These are phyloP conservation scores for Esox niger DNA, from an alignment of 2,113 vertebrate genomes.

Conservation along the genomic window DNA sequence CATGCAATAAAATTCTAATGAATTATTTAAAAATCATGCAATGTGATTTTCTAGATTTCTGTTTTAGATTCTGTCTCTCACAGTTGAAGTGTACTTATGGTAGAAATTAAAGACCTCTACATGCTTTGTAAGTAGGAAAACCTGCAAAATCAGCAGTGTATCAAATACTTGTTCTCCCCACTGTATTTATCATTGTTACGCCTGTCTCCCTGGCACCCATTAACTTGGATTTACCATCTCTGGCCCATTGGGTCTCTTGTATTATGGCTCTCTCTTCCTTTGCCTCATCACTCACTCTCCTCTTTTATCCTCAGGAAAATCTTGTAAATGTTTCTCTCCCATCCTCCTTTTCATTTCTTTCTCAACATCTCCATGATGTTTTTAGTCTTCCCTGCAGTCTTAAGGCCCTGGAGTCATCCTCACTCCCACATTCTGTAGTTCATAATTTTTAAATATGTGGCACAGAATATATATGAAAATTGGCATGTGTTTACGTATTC, in stretches of 20 bases:
- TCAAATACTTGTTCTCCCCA: too few relatives aligned
- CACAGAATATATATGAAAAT: too few relatives aligned
- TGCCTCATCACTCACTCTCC: not conserved
- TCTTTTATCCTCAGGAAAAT: not conserved
- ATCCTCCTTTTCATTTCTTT: not conserved
- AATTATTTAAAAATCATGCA: too few relatives aligned
- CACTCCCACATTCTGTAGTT: constrained; percentile 41
- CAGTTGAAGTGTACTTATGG: too few relatives aligned
- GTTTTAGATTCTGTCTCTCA: too few relatives aligned
- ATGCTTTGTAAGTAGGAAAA: too few relatives aligned
- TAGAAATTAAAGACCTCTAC: too few relatives aligned
- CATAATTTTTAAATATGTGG: constrained; percentile 58
- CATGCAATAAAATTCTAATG: too few relatives aligned
- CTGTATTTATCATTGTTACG: constrained; percentile 63
- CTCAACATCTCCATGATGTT: constrained; percentile 5
- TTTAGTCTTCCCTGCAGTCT: not conserved
- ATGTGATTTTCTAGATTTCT: too few relatives aligned
- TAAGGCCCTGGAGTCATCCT: constrained; percentile 21
- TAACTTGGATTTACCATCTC: constrained; percentile 65
- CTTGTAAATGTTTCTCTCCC: not conserved
- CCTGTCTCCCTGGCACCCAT: constrained; percentile 51
- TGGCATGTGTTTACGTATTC: too few relatives aligned
- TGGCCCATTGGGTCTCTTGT: constrained; percentile 54
- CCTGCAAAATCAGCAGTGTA: too few relatives aligned
- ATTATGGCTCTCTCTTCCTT: constrained; percentile 10